Conservation (phyloP, 2,888 invertebrate species). For the Choristoneura rosaceana region DNA sequence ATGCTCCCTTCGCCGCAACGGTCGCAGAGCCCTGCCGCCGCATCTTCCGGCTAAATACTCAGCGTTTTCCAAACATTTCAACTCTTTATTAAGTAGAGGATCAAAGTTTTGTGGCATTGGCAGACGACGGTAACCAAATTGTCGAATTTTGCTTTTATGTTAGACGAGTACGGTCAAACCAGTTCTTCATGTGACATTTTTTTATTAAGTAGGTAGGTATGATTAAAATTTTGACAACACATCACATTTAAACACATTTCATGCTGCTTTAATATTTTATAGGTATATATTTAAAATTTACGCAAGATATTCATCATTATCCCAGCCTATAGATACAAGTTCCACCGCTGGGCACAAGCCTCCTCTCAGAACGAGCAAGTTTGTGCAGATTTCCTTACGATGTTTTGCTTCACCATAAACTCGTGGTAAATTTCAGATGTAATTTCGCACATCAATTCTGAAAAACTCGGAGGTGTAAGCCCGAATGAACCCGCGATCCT, state of each 20-base stretch:
- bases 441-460: too few relatives aligned
- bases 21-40: conserved; percentile 28
- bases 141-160: conserved; percentile 11
- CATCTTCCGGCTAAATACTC: conserved; percentile 10
- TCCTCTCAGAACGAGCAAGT: too few relatives aligned
- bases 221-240: neutral
- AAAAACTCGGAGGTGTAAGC: too few relatives aligned
- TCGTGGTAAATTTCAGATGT: too few relatives aligned
- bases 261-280: neutral
- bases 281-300: too few relatives aligned
- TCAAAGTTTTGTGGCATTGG: neutral
- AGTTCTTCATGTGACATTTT: conserved; percentile 17
- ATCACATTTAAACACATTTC: neutral
- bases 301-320: neutral
- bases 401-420: too few relatives aligned
- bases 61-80: neutral
- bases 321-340: too few relatives aligned
- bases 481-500: too few relatives aligned
- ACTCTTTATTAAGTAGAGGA: neutral
- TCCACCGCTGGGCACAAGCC: too few relatives aligned
- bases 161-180: conserved; percentile 21
- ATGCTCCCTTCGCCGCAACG: conserved; percentile 59
- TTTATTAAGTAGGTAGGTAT: conserved; percentile 3
- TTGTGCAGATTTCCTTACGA: too few relatives aligned
- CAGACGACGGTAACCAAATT: neutral